These are phyloP conservation scores for Deilephila porcellus DNA, from an alignment of 2,888 invertebrate genomes.

Conservation along the genomic window DNA sequence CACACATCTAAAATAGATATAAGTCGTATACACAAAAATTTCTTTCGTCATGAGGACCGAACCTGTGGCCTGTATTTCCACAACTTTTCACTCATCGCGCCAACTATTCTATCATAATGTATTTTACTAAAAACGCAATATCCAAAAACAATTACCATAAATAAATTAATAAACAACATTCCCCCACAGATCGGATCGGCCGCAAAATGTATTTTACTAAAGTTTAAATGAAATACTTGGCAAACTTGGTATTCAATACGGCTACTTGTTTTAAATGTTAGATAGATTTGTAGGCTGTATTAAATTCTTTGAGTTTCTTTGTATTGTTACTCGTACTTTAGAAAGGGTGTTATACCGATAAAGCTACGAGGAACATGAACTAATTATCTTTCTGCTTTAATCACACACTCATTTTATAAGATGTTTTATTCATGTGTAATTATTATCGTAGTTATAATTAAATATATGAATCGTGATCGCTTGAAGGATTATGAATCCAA, in stretches of 20 bases:
- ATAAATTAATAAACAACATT: not conserved
- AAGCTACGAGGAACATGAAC: not conserved
- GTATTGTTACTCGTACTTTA: not conserved
- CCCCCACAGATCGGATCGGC: constrained; percentile 9
- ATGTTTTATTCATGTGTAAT: too few species aligned
- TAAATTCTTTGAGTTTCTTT: constrained; percentile 1
- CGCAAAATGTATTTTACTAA: constrained; percentile 15
- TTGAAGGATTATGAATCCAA: too few species aligned
- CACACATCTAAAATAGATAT: too few species aligned
- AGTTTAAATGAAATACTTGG: constrained; percentile 28
- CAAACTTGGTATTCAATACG: constrained; percentile 21
- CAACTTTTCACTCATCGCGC: not conserved
- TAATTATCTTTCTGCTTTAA: not conserved
- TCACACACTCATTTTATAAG: too few species aligned
- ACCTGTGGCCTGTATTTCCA: too few species aligned
- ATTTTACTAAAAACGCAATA: not conserved
- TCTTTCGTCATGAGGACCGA: too few species aligned
- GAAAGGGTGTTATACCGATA: not conserved
- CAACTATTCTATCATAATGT: not conserved
- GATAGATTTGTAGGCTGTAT: constrained; percentile 10
- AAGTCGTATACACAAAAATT: too few species aligned
- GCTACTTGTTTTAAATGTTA: constrained; percentile 11
- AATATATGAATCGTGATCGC: too few species aligned
- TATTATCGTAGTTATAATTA: too few species aligned
- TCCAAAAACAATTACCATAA: not conserved